Evolutionary conservation across 2,888 invertebrate genomes (phyloP).

Genomic region (Nephrocerus scutellatus): DNA sequence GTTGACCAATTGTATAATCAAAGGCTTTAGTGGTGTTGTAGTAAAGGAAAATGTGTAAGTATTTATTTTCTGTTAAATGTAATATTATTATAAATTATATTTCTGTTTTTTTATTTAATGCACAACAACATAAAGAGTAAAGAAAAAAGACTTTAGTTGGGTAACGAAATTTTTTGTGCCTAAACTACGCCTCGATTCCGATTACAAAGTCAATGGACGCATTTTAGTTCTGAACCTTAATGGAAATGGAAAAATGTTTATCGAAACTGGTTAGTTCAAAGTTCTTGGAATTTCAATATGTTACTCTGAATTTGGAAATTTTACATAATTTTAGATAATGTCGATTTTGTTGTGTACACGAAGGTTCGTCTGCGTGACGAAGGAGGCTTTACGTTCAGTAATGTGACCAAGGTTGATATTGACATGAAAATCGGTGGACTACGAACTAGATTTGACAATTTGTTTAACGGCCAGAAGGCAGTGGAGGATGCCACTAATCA

Average conservation of each 20-base stretch:
- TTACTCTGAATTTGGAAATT: slow-evolving; percentile 16
- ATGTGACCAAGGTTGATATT: slow-evolving; percentile 55
- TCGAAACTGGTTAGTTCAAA: slow-evolving; percentile 57
- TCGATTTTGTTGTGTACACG: slow-evolving; percentile 56
- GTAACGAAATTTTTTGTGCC: slow-evolving; percentile 56
- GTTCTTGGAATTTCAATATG: neutral
- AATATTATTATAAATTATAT: neutral
- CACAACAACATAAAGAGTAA: slow-evolving; percentile 48
- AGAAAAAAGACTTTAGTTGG: slow-evolving; percentile 57
- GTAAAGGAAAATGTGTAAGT: slow-evolving; percentile 55
- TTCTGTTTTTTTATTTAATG: slow-evolving; percentile 1
- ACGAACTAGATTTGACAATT: slow-evolving; percentile 56
- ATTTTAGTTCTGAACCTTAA: slow-evolving; percentile 60
- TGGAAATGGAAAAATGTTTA: slow-evolving; percentile 51
- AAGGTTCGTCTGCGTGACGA: slow-evolving; percentile 55
- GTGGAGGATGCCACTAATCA: slow-evolving; percentile 61
- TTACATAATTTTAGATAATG: too few species aligned
- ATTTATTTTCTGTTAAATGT: neutral
- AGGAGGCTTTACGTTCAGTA: slow-evolving; percentile 56
- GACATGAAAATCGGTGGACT: slow-evolving; percentile 57
- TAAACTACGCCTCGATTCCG: slow-evolving; percentile 58
- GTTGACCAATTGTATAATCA: slow-evolving; percentile 55
- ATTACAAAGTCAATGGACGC: slow-evolving; percentile 58
- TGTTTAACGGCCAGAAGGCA: slow-evolving; percentile 60
- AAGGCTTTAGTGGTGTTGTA: slow-evolving; percentile 56